Evolutionary conservation across 2,113 vertebrate species (phyloP).

Genomic region (Ameiurus melas): DNA sequence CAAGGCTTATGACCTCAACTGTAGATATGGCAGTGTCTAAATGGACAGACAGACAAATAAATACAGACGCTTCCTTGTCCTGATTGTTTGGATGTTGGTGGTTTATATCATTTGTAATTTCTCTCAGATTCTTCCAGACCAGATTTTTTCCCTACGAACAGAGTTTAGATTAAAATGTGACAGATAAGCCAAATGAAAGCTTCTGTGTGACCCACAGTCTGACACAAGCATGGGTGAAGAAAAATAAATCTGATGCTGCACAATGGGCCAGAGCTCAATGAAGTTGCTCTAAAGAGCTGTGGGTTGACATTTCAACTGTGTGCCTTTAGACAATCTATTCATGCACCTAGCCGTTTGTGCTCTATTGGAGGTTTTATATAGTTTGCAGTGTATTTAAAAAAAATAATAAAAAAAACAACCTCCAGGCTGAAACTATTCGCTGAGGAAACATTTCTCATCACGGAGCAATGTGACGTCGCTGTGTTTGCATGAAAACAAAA

Average conservation of each 20-base stretch:
- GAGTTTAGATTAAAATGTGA: no score
- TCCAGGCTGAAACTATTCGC: not conserved
- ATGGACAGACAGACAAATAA: not conserved
- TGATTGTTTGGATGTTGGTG: not conserved
- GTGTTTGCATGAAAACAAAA: slow-evolving; percentile 15
- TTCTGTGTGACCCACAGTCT: not conserved
- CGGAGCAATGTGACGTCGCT: not conserved
- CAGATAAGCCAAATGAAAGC: not conserved
- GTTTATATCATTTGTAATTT: not conserved
- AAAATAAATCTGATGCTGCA: slow-evolving; percentile 21
- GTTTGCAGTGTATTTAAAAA: not conserved
- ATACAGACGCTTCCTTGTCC: not conserved
- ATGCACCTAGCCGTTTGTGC: not conserved
- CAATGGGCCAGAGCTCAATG: not conserved
- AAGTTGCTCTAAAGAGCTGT: slow-evolving; percentile 22
- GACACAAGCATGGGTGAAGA: not conserved
- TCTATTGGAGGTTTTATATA: not conserved
- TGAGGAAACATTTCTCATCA: slow-evolving; percentile 1
- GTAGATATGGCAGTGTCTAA: not conserved
- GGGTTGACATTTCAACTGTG: slow-evolving; percentile 28
- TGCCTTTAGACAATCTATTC: slow-evolving; percentile 26
- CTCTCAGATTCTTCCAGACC: not conserved
- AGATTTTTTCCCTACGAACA: not conserved
- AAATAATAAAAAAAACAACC: not conserved
- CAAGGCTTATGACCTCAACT: no score